Conservation (phyloP, 2,888 invertebrate species). For the Sinohyriopsis cumingii region DNA sequence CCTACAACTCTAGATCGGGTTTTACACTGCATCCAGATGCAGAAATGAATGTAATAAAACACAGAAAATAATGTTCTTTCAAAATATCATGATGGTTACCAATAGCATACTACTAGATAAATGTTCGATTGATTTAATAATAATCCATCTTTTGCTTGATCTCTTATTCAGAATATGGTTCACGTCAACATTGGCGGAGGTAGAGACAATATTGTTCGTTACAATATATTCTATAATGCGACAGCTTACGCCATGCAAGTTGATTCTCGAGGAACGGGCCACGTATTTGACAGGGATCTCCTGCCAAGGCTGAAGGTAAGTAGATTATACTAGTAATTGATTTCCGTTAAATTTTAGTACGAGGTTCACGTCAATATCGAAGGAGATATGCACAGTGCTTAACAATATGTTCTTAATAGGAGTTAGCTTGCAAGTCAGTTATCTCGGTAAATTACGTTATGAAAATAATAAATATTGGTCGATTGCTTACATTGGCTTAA, state of each 20-base stretch:
- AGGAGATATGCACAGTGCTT: slow-evolving; percentile 2
- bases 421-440: too few relatives aligned
- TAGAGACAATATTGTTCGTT: slow-evolving; percentile 45
- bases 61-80: background rate
- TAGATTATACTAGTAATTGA: background rate
- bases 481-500: too few relatives aligned
- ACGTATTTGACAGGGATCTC: slow-evolving; percentile 13
- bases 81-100: background rate
- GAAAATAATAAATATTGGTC: too few relatives aligned
- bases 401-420: background rate
- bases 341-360: slow-evolving; percentile 11
- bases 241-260: slow-evolving; percentile 35
- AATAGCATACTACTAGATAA: background rate
- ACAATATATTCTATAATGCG: slow-evolving; percentile 53
- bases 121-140: too few relatives aligned
- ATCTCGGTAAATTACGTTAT: too few relatives aligned
- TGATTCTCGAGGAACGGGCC: slow-evolving; percentile 35
- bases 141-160: background rate
- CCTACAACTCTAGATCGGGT: too few relatives aligned
- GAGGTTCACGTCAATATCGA: slow-evolving; percentile 18
- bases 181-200: slow-evolving; percentile 56
- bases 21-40: too few relatives aligned
- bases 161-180: slow-evolving; percentile 43
- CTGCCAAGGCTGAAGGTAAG: slow-evolving; percentile 10
- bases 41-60: too few relatives aligned